Percentiles rank a stretch among this genome's conserved stretches.
phyloP scores from a whole-genome alignment of 2,797 vertebrate species.

The Epinephelus coioides region DNA sequence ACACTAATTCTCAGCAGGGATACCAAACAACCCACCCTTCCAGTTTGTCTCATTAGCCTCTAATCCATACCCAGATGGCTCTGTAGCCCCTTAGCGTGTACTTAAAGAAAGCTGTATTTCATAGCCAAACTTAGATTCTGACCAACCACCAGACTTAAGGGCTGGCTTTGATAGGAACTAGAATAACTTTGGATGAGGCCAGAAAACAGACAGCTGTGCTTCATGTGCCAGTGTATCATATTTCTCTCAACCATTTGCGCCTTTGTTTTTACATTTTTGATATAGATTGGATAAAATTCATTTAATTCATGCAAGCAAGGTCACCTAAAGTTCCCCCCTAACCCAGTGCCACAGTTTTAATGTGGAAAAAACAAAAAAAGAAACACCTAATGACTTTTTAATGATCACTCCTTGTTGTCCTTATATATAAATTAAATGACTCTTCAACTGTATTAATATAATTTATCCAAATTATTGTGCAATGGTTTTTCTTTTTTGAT shows the following conservation, averaged over 20 bases:
- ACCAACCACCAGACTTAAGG: slow-evolving; percentile 14
- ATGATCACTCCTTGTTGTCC: not conserved
- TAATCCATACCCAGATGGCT: slow-evolving; percentile 41
- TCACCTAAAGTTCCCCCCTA: not conserved
- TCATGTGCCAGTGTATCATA: slow-evolving; percentile 11
- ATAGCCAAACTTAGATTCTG: slow-evolving; percentile 21
- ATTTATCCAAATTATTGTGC: not conserved
- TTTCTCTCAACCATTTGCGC: slow-evolving; percentile 5
- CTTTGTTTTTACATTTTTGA: slow-evolving; percentile 37
- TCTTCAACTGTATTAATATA: not conserved
- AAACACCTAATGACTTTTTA: not conserved
- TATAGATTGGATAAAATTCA: slow-evolving; percentile 16
- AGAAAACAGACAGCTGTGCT: slow-evolving; percentile 1
- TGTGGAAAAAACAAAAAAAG: slow-evolving; percentile 4
- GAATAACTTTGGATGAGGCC: slow-evolving; percentile 21
- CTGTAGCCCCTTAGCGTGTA: not conserved
- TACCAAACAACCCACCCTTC: slow-evolving; percentile 42
- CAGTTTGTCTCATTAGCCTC: slow-evolving; percentile 37
- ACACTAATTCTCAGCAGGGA: slow-evolving; percentile 56
- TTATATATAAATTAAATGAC: not conserved
- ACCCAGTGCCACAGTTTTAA: not conserved
- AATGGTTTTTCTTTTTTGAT: not conserved
- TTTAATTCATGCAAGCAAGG: not conserved
- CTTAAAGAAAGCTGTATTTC: slow-evolving; percentile 35
- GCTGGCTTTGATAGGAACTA: slow-evolving; percentile 17